Evolutionary conservation across 2,888 invertebrate genomes (phyloP), one percentile per base, ranked within the genome.

Genomic region (Tholera decimalis): DNA sequence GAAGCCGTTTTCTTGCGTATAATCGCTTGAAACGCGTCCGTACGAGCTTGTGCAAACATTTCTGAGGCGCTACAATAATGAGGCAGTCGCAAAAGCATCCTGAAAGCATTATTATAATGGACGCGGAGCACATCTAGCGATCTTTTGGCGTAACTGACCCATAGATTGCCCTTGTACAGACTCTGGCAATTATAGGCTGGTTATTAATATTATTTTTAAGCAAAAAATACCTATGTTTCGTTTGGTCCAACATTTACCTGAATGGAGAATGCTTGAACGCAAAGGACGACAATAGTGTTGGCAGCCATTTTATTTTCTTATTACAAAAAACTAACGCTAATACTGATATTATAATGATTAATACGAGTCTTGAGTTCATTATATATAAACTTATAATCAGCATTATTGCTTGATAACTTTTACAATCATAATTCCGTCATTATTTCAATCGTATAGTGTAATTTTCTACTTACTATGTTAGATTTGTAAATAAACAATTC

Each of bases 361-460:
- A 60, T 54, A 18, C 9, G 51, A 5, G 7, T 15, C 28, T 43
- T 35, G 1, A 8, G 3, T n/a, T 18, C n/a, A 1, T 22, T 61
- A 53, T 70, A 70, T 69, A 70, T 39, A 18, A 22, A 68, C 18
- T 30, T 3, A 13, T 35, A 9, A 71, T 58, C 64, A 50, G 30
- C n/a, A 41, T 0, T 51, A 30, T 72, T 58, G 22, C 54, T 13
- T 30, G 39, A 58, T 67, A 51, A 39, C 0, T 24, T 44, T 24
- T 22, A 35, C 22, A 44, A 56, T 55, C 24, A 37, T 13, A 24
- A 44, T 28, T 37, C 24, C 6, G 9, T 18, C 35, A 46, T 26
- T 30, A n/a, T 18, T 30, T 24, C 6, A 8, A 67, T 13, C 13
- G 13, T 2, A 1, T n/a, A 8, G 8, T 15, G 56, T 24, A 54